Percentiles rank a stretch among this genome's conserved stretches.
These are phyloP conservation scores for Falco punctatus DNA, from an alignment of 2,113 vertebrate species.

Conservation along the genomic window DNA sequence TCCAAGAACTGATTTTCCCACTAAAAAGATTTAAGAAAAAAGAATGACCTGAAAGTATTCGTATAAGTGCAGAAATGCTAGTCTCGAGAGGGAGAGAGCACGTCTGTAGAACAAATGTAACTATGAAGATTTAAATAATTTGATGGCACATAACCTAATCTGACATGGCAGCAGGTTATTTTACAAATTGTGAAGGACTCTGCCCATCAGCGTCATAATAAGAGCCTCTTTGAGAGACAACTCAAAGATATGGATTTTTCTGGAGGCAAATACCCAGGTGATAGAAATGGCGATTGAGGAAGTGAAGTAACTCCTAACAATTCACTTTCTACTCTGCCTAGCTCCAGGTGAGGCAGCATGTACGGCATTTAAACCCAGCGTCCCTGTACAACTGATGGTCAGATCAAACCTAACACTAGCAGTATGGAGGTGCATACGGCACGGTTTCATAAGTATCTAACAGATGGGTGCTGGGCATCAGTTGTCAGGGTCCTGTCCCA, in stretches of 20 bases:
- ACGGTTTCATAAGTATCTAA: not conserved
- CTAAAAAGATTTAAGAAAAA: not conserved
- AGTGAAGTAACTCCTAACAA: not conserved
- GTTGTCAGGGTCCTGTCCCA: fast-evolving
- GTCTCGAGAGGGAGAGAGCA: not conserved
- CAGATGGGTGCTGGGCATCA: fast-evolving
- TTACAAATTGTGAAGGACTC: slow-evolving; percentile 53
- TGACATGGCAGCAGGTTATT: slow-evolving; percentile 70
- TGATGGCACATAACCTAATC: slow-evolving; percentile 61
- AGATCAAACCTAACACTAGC: not conserved
- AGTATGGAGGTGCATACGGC: fast-evolving
- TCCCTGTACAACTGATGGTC: fast-evolving
- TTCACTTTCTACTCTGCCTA: not conserved
- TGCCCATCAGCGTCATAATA: slow-evolving; percentile 41
- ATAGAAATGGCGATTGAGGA: not conserved
- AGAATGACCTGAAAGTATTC: not conserved
- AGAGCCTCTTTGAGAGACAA: slow-evolving; percentile 21
- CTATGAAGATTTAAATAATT: slow-evolving; percentile 64
- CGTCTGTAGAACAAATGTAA: slow-evolving; percentile 45
- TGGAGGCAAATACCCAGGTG: not conserved
- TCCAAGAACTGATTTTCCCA: not conserved
- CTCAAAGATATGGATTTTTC: not conserved
- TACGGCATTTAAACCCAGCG: not conserved
- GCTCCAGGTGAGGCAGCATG: not conserved
- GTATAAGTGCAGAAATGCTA: not conserved